These are phyloP conservation scores for Cheilinus undulatus DNA, from an alignment of 2,113 vertebrate genomes.

Conservation along the genomic window DNA sequence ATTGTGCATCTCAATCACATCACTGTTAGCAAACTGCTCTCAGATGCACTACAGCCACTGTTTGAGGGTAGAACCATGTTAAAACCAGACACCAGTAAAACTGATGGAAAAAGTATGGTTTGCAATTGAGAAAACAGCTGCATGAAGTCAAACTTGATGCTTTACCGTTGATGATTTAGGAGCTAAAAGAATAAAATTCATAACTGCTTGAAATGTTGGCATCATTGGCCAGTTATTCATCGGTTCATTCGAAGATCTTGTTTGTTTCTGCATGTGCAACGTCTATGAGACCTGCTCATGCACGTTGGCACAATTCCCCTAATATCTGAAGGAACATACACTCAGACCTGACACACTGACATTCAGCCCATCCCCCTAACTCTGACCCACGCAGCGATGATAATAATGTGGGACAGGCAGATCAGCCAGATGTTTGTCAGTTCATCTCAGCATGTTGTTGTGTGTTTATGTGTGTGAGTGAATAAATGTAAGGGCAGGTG, in stretches of 20 bases:
- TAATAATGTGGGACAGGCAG: conserved; percentile 57
- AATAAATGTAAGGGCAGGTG: background rate
- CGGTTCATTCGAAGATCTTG: background rate
- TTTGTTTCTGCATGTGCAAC: background rate
- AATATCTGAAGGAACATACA: background rate
- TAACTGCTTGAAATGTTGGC: too few relatives aligned
- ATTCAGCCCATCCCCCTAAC: background rate
- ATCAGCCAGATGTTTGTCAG: conserved; percentile 59
- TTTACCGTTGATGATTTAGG: too few relatives aligned
- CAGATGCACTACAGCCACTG: too few relatives aligned
- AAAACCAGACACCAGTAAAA: too few relatives aligned
- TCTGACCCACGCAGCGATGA: conserved; percentile 13
- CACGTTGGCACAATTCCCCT: conserved; percentile 4
- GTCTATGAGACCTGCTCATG: background rate
- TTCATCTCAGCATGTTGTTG: background rate
- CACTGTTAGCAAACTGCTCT: too few relatives aligned
- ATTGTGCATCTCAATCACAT: too few relatives aligned
- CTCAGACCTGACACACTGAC: background rate
- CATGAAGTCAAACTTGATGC: too few relatives aligned
- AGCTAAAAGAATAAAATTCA: too few relatives aligned
- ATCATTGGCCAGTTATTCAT: too few relatives aligned
- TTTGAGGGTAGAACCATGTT: too few relatives aligned
- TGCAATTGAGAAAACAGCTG: too few relatives aligned
- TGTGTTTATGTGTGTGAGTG: conserved; percentile 17
- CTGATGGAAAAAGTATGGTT: too few relatives aligned